Evolutionary conservation across 2,797 vertebrate species (phyloP).

Genomic region (Thaleichthys pacificus): DNA sequence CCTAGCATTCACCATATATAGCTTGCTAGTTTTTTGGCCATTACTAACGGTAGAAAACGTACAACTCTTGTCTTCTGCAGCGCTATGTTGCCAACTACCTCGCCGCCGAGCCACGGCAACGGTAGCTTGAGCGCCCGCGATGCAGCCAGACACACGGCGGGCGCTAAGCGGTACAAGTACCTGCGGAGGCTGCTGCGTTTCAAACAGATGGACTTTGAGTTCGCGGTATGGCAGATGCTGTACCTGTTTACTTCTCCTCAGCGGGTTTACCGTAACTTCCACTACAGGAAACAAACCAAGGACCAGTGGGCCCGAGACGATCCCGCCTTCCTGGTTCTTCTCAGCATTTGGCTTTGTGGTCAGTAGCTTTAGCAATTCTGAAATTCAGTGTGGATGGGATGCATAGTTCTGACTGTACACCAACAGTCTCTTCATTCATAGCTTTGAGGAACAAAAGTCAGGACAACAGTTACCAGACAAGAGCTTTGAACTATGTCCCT

Average conservation of each 20-base stretch:
- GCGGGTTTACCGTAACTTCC: slow-evolving; percentile 97
- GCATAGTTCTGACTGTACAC: too few species aligned
- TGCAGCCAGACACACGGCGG: slow-evolving; percentile 88
- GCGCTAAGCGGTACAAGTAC: slow-evolving; percentile 97
- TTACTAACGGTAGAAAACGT: background rate
- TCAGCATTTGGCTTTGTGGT: slow-evolving; percentile 95
- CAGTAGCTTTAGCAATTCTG: background rate
- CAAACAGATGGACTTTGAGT: slow-evolving; percentile 96
- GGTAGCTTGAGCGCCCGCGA: slow-evolving; percentile 78
- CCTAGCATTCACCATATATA: too few species aligned
- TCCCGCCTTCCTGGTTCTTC: slow-evolving; percentile 91
- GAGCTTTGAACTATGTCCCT: too few species aligned
- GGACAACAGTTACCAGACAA: too few species aligned
- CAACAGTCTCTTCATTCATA: too few species aligned
- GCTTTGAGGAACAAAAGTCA: too few species aligned
- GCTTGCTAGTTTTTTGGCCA: background rate
- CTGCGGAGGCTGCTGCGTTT: slow-evolving; percentile 89
- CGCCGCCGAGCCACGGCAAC: slow-evolving; percentile 74
- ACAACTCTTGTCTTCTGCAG: slow-evolving; percentile 41
- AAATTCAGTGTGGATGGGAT: background rate
- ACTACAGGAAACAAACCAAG: slow-evolving; percentile 98
- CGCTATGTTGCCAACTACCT: slow-evolving; percentile 89
- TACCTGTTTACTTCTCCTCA: slow-evolving; percentile 97
- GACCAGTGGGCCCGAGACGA: slow-evolving; percentile 98
- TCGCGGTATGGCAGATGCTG: slow-evolving; percentile 96